Percentiles rank a stretch among this genome's conserved stretches.
Conservation (phyloP, 2,888 invertebrate species). For the Elmis aenea region DNA sequence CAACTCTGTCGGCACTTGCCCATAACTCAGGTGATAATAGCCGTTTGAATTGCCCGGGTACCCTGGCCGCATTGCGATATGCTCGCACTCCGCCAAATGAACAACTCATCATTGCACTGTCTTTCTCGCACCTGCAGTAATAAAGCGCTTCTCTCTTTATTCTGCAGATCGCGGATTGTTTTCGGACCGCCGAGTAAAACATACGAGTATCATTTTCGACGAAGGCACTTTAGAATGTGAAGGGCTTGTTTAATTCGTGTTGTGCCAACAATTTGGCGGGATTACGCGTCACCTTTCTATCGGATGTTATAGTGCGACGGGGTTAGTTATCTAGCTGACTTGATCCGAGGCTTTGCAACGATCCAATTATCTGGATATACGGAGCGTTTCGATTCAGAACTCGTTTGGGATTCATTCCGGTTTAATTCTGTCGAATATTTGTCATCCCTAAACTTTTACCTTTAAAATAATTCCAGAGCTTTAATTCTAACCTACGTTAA, state of each 20-base stretch:
- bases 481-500: too few species aligned
- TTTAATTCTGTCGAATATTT: constrained; percentile 27
- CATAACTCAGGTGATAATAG: constrained; percentile 49
- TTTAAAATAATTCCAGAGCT: too few species aligned
- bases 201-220: constrained; percentile 38
- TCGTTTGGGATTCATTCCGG: constrained; percentile 41
- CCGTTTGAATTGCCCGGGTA: constrained; percentile 44
- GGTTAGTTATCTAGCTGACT: constrained; percentile 46
- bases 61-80: constrained; percentile 44
- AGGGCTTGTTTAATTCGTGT: constrained; percentile 26
- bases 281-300: constrained; percentile 35
- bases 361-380: constrained; percentile 48
- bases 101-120: constrained; percentile 41
- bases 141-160: constrained; percentile 28
- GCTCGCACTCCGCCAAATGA: constrained; percentile 45
- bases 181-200: constrained; percentile 41
- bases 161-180: constrained; percentile 40
- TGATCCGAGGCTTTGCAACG: constrained; percentile 45
- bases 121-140: constrained; percentile 33
- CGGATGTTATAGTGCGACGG: constrained; percentile 37
- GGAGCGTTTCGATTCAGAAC: constrained; percentile 45
- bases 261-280: constrained; percentile 16
- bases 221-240: constrained; percentile 37
- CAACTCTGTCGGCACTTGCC: constrained; percentile 46
- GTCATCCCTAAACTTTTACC: constrained; percentile 20